Evolutionary conservation across 2,113 vertebrate species (phyloP).

Genomic region (Cebidichthys violaceus): DNA sequence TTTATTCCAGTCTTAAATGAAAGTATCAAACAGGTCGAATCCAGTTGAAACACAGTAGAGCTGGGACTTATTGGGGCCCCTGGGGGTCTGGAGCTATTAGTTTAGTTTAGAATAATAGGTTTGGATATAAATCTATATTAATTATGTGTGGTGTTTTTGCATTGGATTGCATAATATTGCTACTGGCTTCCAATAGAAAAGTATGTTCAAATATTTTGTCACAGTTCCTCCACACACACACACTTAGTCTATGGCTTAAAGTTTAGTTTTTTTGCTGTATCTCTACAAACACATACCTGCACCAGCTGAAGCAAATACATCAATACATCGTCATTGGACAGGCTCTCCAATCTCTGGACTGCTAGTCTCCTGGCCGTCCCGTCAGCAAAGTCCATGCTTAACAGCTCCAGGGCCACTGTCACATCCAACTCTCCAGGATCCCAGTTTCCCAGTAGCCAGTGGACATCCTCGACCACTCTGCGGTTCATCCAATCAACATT

Average conservation of each 20-base stretch:
- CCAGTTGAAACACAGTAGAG: background rate
- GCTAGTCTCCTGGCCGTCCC: conserved; percentile 79
- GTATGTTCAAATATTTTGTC: background rate
- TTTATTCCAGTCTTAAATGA: background rate
- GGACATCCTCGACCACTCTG: conserved; percentile 79
- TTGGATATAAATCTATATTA: background rate
- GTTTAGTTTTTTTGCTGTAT: background rate
- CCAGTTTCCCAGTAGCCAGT: conserved; percentile 81
- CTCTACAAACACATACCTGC: conserved; percentile 74
- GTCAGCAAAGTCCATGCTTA: conserved; percentile 83
- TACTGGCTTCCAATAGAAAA: background rate
- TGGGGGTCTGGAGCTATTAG: background rate
- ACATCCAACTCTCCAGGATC: conserved; percentile 79
- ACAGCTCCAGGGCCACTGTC: conserved; percentile 82
- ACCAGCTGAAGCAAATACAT: conserved; percentile 86
- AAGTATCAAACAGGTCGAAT: background rate
- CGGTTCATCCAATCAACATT: conserved; percentile 80
- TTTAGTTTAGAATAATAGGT: background rate
- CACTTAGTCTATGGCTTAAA: too few species aligned
- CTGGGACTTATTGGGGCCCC: background rate
- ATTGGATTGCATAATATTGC: background rate
- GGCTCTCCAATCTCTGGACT: conserved; percentile 80
- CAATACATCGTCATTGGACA: conserved; percentile 82
- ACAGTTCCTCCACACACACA: background rate
- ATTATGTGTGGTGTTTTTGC: background rate